Conservation (phyloP, 2,113 vertebrate genomes). For the Clarias magur region DNA sequence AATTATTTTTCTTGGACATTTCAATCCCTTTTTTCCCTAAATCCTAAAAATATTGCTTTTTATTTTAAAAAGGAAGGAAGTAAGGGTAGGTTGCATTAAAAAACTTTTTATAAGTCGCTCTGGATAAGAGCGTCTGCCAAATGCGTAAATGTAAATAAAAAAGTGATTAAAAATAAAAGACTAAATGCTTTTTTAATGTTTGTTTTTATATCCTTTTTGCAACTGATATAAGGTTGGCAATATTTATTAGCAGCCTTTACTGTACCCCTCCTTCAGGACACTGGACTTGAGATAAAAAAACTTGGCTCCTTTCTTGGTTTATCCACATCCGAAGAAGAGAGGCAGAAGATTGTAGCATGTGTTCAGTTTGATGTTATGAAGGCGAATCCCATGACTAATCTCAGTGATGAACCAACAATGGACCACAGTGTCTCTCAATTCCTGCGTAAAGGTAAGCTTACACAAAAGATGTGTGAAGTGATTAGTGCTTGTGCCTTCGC, state of each 20-base stretch:
- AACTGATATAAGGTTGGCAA: not conserved
- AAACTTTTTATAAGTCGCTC: too few species aligned
- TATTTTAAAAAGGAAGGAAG: not conserved
- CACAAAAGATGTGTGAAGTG: not conserved
- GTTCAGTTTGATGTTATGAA: constrained; percentile 78
- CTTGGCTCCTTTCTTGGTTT: constrained; percentile 75
- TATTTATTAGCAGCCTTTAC: too few species aligned
- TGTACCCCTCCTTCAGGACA: constrained; percentile 61
- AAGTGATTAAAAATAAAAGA: not conserved
- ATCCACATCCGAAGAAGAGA: constrained; percentile 56
- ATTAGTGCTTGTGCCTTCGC: not conserved
- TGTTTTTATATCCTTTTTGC: not conserved
- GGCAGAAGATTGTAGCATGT: constrained; percentile 62
- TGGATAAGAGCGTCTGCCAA: too few species aligned
- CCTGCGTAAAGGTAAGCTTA: constrained; percentile 71
- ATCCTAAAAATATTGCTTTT: not conserved
- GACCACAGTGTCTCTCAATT: constrained; percentile 71
- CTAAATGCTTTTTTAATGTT: not conserved
- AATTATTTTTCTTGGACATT: not conserved
- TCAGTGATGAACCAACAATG: constrained; percentile 55
- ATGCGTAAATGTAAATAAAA: not conserved
- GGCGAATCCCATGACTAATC: constrained; percentile 74
- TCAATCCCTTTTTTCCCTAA: not conserved
- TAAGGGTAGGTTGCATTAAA: not conserved
- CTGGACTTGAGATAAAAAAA: constrained; percentile 61